Evolutionary conservation across 2,113 vertebrate species (phyloP), one percentile per base, ranked within the genome.

Genomic region (Eptesicus fuscus): DNA sequence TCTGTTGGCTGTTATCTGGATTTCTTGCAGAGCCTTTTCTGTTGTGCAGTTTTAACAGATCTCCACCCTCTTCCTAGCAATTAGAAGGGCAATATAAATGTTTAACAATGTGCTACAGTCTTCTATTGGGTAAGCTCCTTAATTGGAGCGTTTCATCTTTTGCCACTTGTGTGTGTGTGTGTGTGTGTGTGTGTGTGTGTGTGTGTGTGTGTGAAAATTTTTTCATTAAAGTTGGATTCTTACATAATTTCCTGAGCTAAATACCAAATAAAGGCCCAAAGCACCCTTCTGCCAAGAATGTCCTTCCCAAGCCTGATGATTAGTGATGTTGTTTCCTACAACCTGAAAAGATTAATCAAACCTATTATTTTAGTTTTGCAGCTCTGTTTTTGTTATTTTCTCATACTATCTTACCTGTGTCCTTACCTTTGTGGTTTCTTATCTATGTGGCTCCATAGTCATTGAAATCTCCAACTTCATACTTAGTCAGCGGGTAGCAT

Each of bases 1-100:
- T 94, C 96, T 97, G 94, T 96, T 97, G 93, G 89, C 53, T 88
- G 89, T 94, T 97, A 97, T 97, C 96, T 96, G 79, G 67, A 83
- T 78, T 90, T 82, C 89, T 88, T 94, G 65, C 73, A 56, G 92
- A 9, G 49, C 87, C 90, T 87, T 92, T 94, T 96, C 90, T 95
- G 53, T 92, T 96, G 84, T 88, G 83, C 25, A 61, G 47, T 77
- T 93, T 91, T 84, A 96, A 87, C 71, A 94, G 95, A 40, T 70
- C 88, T 93, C 95, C 88, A 92, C 93, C 88, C 84, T 94, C 76
- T 91, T 88, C 71, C 35, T 93, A 59, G 87, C 67, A 84, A 97
- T 96, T 78, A 95, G 83, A 88, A 93, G 82, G 73, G 87, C 88
- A 96, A 96, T 92, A 79, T 80, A 97, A 96, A 95, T 93, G 92